Evolutionary conservation across 2,113 vertebrate species (phyloP).

Genomic region (Aegotheles bennettii): DNA sequence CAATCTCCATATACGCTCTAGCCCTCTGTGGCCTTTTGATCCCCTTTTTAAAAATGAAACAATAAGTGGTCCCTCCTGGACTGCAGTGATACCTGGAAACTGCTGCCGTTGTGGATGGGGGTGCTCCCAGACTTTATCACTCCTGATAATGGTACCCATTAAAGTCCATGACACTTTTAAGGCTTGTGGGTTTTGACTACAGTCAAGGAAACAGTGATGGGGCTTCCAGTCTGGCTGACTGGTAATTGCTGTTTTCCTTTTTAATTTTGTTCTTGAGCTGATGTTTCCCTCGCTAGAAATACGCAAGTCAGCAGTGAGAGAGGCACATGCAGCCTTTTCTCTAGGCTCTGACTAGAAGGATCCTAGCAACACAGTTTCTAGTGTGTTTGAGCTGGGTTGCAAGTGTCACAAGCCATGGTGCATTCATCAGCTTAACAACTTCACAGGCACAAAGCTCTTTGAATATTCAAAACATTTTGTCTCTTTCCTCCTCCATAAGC

Average conservation of each 20-base stretch:
- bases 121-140: not conserved
- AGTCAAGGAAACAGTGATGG: not conserved
- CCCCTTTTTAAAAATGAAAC: not conserved
- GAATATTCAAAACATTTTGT: not conserved
- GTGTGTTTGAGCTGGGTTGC: not conserved
- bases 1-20: not conserved
- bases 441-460: not conserved
- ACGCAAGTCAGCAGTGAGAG: not conserved
- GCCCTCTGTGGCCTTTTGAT: not conserved
- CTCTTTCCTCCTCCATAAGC: not conserved
- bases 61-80: not conserved
- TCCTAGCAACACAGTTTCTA: not conserved
- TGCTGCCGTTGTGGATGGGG: not conserved
- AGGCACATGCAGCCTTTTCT: not conserved
- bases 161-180: not conserved
- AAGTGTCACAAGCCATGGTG: conserved; percentile 1
- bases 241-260: not conserved
- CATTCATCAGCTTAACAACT: not conserved
- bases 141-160: not conserved
- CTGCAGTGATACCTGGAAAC: not conserved
- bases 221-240: not conserved
- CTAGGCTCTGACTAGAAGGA: not conserved
- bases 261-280: not conserved
- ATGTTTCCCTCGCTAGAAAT: not conserved
- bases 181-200: not conserved